Percentiles rank a stretch among this genome's conserved stretches.
These are phyloP conservation scores for Rhyzopertha dominica DNA, from an alignment of 1,140 invertebrate genomes.

Conservation along the genomic window DNA sequence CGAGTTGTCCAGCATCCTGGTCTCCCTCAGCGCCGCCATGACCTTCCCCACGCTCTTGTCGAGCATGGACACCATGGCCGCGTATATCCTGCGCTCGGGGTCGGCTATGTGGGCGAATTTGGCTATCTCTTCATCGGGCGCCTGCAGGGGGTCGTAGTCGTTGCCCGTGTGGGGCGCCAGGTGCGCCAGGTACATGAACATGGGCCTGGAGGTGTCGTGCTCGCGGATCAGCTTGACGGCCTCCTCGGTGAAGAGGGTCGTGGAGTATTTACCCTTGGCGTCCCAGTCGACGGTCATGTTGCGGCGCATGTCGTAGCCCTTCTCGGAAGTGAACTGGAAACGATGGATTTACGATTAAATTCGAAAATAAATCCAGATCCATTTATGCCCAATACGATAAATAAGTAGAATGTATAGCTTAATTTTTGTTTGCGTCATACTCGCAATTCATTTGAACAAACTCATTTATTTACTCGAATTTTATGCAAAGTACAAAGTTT, in stretches of 20 bases:
- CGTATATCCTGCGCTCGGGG: slow-evolving; percentile 69
- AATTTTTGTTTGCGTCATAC: too few species aligned
- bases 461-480: too few species aligned
- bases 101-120: slow-evolving; percentile 73
- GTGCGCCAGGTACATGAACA: slow-evolving; percentile 82
- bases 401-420: too few species aligned
- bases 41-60: slow-evolving; percentile 81
- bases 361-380: neutral
- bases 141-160: slow-evolving; percentile 67
- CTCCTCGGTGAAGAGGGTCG: slow-evolving; percentile 75
- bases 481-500: too few species aligned
- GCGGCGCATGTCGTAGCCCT: slow-evolving; percentile 64
- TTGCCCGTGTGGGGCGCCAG: slow-evolving; percentile 75
- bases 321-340: slow-evolving; percentile 37
- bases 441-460: too few species aligned
- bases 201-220: slow-evolving; percentile 62
- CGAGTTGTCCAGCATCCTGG: slow-evolving; percentile 65
- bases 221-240: slow-evolving; percentile 61
- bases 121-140: slow-evolving; percentile 70
- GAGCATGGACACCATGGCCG: slow-evolving; percentile 81
- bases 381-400: too few species aligned
- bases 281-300: slow-evolving; percentile 57
- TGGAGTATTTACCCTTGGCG: slow-evolving; percentile 67
- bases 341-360: too few species aligned
- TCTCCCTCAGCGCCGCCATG: slow-evolving; percentile 60